Base-by-base conservation (phyloP, 1,140 invertebrate genomes). In the Tribolium madens region DNA sequence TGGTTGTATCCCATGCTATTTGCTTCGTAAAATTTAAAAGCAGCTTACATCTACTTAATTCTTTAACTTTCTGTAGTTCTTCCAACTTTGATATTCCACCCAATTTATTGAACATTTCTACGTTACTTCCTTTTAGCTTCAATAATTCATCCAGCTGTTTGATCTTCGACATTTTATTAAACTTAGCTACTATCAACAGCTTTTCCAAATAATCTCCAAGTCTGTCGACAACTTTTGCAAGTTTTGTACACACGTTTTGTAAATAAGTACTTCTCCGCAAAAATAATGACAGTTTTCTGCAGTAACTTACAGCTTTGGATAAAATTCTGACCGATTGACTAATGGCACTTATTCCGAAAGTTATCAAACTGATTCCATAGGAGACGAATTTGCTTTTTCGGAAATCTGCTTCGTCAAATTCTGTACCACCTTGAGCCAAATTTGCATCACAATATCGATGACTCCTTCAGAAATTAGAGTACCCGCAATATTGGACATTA, bases 291-390 rank as follows among this genome's bases (percentile, higher is more conserved):
- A 64, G 31, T 33, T 64, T 33, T 33, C 57, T 2, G 12, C 18
- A 64, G 9, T 2, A 33, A 5, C 10, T 18, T 12, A 64, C 10
- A 64, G 57, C 57, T 64, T 64, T 64, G 2, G 21, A n/a, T 18
- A 64, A 9, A 13, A 64, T 64, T 33, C 5, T 64, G n/a, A 33
- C 5, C 2, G n/a, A 31, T 9, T 64, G 57, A 13, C 21, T 33
- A n/a, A 64, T 9, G 1, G 57, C 57, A 33, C 57, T 64, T 5
- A 64, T 5, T n/a, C 57, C 57, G 31, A 64, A 33, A 33, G 57
- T 64, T 10, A 64, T 4, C 2, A 64, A 14, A 5, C 6, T n/a
- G 2, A 33, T 6, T 12, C 21, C 57, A 14, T 33, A 64, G 0
- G 57, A 64, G n/a, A 64, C 31, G 2, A 33, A 31, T 36, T 64